Base-by-base conservation (phyloP, 2,888 invertebrate species). In the Drosophila longiperda region DNA sequence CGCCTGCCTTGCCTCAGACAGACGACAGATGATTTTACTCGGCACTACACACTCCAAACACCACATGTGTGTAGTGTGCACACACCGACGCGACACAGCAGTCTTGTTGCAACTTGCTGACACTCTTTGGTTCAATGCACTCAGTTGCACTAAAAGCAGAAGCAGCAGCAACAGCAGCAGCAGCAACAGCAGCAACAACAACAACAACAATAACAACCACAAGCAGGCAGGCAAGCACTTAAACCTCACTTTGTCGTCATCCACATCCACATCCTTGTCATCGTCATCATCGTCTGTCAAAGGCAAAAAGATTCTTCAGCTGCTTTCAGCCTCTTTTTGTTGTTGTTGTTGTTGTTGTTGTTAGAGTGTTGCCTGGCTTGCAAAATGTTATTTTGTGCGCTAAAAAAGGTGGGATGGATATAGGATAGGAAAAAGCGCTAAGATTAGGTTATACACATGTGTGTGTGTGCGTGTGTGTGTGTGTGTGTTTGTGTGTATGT, bases 211-310 rank as follows among this genome's bases (percentile, higher is more conserved):
- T 0, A 26, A 26, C 26, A 26, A 26, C n/a, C n/a, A n/a, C 26
- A 26, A 26, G 29, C 29, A 29, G 29, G 64, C 59, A 62, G 66
- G 38, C 76, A 70, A 74, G 66, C 75, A 78, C 77, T 78, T 78
- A 64, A 74, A 59, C 50, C 49, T 69, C 78, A 80, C 81, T 80
- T 80, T 78, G 79, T 69, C 80, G 74, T 77, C 80, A 77, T 75
- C 71, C 67, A 69, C 76, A 76, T 76, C 73, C 73, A 72, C 78
- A 72, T 75, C 78, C 59, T 66, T 70, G 42, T 55, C 75, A 65
- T 48, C 62, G 17, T 20, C 38, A 33, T 49, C 33, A 11, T 32
- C 38, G 73, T 77, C 74, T 77, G 77, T 77, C 77, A 77, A 77
- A 77, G 78, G 69, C 66, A 70, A 59, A 63, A 53, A 71, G 78